phyloP scores from a whole-genome alignment of 1,140 invertebrate species.

The Pectinophora gossypiella region DNA sequence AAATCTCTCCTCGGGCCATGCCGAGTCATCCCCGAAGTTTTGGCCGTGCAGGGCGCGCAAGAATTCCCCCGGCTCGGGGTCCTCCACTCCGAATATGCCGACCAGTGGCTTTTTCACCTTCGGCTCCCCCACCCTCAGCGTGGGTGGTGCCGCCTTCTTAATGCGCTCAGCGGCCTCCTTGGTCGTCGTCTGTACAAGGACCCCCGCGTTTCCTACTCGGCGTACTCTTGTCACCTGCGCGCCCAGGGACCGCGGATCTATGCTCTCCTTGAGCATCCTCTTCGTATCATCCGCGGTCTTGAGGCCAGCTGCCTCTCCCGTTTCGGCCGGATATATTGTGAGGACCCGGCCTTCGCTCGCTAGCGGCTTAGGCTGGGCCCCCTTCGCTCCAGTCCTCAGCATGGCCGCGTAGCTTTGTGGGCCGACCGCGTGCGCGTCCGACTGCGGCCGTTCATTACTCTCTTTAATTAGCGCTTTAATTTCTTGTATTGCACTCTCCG shows the following conservation, averaged over 20 bases:
- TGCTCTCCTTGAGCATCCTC: background rate
- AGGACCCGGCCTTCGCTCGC: too few relatives aligned
- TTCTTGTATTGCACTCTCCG: too few relatives aligned
- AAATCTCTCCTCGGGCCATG: background rate
- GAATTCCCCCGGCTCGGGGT: background rate
- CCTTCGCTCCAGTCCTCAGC: too few relatives aligned
- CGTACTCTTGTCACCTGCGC: conserved; percentile 4
- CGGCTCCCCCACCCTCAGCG: conserved; percentile 5
- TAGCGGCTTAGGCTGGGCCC: too few relatives aligned
- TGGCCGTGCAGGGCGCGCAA: background rate
- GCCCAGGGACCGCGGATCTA: background rate
- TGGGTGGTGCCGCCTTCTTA: background rate
- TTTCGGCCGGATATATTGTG: too few relatives aligned
- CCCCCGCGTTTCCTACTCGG: conserved; percentile 14
- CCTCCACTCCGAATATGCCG: background rate
- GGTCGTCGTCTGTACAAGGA: conserved; percentile 8
- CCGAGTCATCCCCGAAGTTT: conserved; percentile 9
- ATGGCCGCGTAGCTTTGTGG: too few relatives aligned
- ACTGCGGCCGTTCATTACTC: too few relatives aligned
- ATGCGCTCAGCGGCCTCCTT: conserved; percentile 1
- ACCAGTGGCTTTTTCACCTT: conserved; percentile 5
- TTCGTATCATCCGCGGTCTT: conserved; percentile 5
- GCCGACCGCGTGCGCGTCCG: too few relatives aligned
- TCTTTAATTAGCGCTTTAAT: too few relatives aligned
- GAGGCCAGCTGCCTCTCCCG: background rate